Evolutionary conservation across 2,888 invertebrate species (phyloP).

Genomic region (Pycnomerus fuliginosus): DNA sequence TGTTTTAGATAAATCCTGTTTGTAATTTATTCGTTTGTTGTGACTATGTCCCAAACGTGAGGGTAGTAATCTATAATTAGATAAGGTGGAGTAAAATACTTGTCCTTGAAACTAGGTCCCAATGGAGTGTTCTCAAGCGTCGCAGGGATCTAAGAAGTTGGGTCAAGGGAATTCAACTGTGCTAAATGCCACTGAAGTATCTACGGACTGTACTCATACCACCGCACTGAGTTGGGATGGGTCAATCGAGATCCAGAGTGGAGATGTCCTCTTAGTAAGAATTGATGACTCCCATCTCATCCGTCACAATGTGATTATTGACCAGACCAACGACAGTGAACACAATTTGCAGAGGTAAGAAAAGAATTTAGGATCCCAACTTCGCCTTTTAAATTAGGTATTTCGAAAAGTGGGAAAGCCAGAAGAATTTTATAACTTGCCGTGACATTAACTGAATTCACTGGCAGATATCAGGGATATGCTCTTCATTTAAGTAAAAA

Average conservation of each 20-base stretch:
- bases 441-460: no score
- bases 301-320: constrained; percentile 47
- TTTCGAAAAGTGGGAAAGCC: no score
- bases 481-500: no score
- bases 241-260: constrained; percentile 68
- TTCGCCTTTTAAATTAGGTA: no score
- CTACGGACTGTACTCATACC: constrained; percentile 38
- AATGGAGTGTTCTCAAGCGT: constrained; percentile 16
- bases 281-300: constrained; percentile 64
- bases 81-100: constrained; percentile 13
- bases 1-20: no score
- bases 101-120: constrained; percentile 16
- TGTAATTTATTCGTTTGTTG: no score
- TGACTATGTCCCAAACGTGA: no score
- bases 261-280: constrained; percentile 70
- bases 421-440: no score
- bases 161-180: constrained; percentile 20
- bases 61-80: constrained; percentile 10
- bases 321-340: constrained; percentile 32
- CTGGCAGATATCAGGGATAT: no score
- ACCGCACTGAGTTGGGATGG: constrained; percentile 61
- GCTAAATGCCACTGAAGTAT: constrained; percentile 15
- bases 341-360: constrained; percentile 32
- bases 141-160: constrained; percentile 19
- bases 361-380: no score